Base-by-base conservation (phyloP, 1,140 invertebrate species). In the Manduca sexta region DNA sequence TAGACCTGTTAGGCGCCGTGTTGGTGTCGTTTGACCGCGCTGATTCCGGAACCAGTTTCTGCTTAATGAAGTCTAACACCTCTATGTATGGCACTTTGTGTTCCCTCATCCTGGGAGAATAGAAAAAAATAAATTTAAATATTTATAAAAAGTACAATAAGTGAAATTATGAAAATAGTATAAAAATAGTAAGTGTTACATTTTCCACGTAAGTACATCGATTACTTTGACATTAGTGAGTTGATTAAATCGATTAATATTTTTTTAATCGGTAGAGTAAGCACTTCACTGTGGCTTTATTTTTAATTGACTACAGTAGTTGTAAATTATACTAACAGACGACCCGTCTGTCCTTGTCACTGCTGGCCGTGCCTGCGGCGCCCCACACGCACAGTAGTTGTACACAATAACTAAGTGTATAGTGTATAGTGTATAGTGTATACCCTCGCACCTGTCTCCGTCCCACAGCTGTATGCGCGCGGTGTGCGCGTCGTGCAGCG, bases 1-100 rank as follows among this genome's bases (percentile, higher is more conserved):
- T 53, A 0, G 64, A 45, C 1, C 76, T 52, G 14, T 46, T 69
- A 12, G 50, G 13, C n/a, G 40, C 35, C 6, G 41, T 35, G 30
- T 31, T 31, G 15, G 16, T 53, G 46, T 82, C 78, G 4, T 65
- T 34, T 44, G 41, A 69, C n/a, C 65, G 45, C 0, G 62, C 26
- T 0, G 51, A 49, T 1, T 78, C 69, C 0, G 67, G 58, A 11
- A 49, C 66, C 1, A 79, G 26, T 47, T 70, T 77, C 33, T 78
- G 74, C 45, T 76, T 82, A 8, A 79, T 56, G 21, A 78, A 78
- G 3, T 82, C 78, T 1, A 79, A 14, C 0, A 69, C 65, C 8
- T 79, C 74, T 18, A 58, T 55, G 13, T 59, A 68, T 16, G 61
- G 56, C 15, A 76, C 57, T 55, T 75, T 82, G 37, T 70, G 53